phyloP scores from a whole-genome alignment of 92 coral and sea anemone genomes.

The Parazoanthus swiftii region DNA sequence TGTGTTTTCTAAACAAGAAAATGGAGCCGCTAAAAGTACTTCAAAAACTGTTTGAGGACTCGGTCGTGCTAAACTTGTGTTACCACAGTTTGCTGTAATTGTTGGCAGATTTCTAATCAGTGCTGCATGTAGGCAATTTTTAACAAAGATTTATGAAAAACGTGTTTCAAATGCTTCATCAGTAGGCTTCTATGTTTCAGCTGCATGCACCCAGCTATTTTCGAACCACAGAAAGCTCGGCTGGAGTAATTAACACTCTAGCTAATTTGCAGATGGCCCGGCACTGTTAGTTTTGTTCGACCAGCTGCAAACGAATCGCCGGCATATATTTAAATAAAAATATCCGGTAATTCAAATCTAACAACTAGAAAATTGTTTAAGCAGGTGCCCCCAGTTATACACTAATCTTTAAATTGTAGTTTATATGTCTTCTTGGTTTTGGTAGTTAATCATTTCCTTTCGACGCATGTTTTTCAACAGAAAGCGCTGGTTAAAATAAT shows the following conservation, averaged over 20 bases:
- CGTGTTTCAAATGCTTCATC: background rate
- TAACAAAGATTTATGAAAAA: background rate
- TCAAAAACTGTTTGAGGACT: background rate
- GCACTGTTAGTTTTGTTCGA: background rate
- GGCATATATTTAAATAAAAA: constrained; percentile 2
- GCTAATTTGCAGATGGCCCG: constrained; percentile 6
- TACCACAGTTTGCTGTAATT: background rate
- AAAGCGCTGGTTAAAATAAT: background rate
- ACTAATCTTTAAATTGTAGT: background rate
- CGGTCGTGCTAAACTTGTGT: background rate
- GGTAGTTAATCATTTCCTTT: background rate
- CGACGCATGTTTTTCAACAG: background rate
- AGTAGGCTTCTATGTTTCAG: background rate
- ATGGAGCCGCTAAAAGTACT: background rate
- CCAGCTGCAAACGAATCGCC: constrained; percentile 19
- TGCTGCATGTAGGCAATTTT: background rate
- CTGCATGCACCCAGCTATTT: constrained; percentile 28
- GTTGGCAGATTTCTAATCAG: background rate
- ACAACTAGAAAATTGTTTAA: constrained; percentile 1
- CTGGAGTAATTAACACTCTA: background rate
- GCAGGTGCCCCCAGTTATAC: background rate
- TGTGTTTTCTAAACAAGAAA: background rate
- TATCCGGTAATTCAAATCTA: constrained; percentile 29
- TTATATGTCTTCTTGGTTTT: background rate
- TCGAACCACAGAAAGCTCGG: background rate